Base-by-base conservation (phyloP, 2,888 invertebrate species). In the Thereva nobilitata region DNA sequence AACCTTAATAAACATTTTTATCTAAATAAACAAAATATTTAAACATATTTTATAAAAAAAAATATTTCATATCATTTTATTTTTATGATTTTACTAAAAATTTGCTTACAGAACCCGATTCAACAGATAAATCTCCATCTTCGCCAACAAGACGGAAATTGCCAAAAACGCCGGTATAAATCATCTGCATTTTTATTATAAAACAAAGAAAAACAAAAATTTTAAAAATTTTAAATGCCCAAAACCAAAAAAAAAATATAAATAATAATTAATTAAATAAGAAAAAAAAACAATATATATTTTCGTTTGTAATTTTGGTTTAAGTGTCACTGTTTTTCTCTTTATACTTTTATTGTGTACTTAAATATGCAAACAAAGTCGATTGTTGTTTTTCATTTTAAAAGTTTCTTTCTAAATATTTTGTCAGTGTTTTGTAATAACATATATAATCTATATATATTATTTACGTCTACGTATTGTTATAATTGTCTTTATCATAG, bases 151-250 rank as follows among this genome's bases (percentile, higher is more conserved):
- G 93, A 86, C 89, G 95, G 87, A 94, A 94, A 89, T 87, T 95
- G 84, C 95, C 95, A 83, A 94, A 94, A 89, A 95, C 95, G 83
- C 95, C 95, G 90, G 94, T 95, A 93, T 91, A 93, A 91, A 89
- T 84, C 84, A 52, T 61, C 61, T 61, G 61, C 61, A 50, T 49
- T 61, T 61, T 61, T 61, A 5, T 40, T 42, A 41, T 52, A 50
- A 42, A 41, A 40, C 35, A 42, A 42, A 42, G n/a, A n/a, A 23
- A 23, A 23, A 23, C 23, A 23, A 23, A 23, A 23, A 23, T 23
- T n/a, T 9, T 42, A n/a, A 47, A 47, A 47, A 47, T n/a, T 47
- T 9, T 9, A 52, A 52, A 52, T 52, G 23, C 35, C 9, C 35
- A 35, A 52, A n/a, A 34, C 35, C 6, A 49, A 49, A 49, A 49